A percentile compares a stretch with the other conserved stretches of the same genome.
Conservation (phyloP, 2,113 vertebrate genomes). For the Hydrochoerus hydrochaeris region DNA sequence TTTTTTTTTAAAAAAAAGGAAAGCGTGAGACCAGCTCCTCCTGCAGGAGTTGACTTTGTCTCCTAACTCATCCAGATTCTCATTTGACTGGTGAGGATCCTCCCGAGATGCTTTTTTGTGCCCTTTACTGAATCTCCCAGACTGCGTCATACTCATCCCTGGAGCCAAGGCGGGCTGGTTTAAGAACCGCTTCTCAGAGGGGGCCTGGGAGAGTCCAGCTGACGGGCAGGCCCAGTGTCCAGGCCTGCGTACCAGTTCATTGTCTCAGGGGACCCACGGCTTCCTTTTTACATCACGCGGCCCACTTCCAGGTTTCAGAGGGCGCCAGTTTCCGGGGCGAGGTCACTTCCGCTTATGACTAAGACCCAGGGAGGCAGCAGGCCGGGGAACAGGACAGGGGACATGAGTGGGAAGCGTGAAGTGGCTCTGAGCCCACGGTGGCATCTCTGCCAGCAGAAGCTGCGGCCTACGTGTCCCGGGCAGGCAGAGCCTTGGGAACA, state of each 20-base stretch:
- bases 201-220: background rate
- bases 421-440: background rate
- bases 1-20: background rate
- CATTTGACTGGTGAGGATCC: background rate
- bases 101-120: background rate
- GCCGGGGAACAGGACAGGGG: background rate
- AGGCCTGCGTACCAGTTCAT: background rate
- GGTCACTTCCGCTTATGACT: constrained; percentile 52
- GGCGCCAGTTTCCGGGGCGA: background rate
- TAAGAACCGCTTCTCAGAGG: background rate
- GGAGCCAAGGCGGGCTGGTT: background rate
- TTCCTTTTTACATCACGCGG: background rate
- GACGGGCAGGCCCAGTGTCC: background rate
- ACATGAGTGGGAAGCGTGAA: background rate
- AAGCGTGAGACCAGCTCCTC: background rate
- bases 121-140: background rate
- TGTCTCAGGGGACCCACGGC: background rate
- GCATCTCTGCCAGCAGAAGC: background rate
- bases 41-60: background rate
- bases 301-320: constrained; percentile 62
- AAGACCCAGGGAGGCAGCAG: background rate
- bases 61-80: background rate
- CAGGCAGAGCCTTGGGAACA: background rate
- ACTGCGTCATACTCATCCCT: background rate
- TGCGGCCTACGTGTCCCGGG: background rate